Conservation (phyloP, 2,113 vertebrate genomes). For the Solea solea region DNA sequence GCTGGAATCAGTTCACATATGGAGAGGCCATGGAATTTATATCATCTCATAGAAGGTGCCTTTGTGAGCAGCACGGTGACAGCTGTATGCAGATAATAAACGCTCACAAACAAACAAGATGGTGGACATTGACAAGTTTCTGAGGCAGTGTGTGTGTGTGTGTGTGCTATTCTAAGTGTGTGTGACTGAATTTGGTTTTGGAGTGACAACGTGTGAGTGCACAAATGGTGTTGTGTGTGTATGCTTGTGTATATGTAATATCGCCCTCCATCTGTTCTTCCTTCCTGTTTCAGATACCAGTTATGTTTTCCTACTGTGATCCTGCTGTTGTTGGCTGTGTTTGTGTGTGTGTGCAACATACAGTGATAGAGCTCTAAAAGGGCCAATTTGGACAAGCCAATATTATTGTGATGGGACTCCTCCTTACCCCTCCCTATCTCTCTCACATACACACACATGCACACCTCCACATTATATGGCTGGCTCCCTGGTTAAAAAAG, state of each 20-base stretch:
- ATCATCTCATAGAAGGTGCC: constrained; percentile 36
- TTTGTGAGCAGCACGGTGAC: constrained; percentile 45
- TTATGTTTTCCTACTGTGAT: constrained; percentile 69
- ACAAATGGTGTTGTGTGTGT: constrained; percentile 25
- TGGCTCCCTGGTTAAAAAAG: too few species aligned
- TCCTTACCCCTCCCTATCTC: constrained; percentile 2
- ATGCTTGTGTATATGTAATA: constrained; percentile 41
- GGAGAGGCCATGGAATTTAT: constrained; percentile 29
- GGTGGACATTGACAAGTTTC: constrained; percentile 14
- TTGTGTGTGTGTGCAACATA: constrained; percentile 20
- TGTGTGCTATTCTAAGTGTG: not conserved
- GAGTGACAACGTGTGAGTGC: not conserved
- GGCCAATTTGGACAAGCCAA: constrained; percentile 44
- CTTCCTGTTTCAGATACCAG: constrained; percentile 63
- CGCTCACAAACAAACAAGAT: constrained; percentile 30
- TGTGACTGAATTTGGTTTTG: constrained; percentile 14
- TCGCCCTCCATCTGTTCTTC: constrained; percentile 64
- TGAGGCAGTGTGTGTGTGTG: constrained; percentile 5
- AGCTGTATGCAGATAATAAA: constrained; percentile 37
- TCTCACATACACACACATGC: constrained; percentile 9
- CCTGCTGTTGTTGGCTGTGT: constrained; percentile 68
- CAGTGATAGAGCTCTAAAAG: constrained; percentile 12
- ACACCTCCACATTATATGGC: constrained; percentile 9
- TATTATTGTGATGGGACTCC: constrained; percentile 25
- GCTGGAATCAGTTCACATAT: constrained; percentile 32